Evolutionary conservation across 2,888 invertebrate genomes (phyloP), one percentile per base, ranked within the genome.

Genomic region (Lamproptera curius): DNA sequence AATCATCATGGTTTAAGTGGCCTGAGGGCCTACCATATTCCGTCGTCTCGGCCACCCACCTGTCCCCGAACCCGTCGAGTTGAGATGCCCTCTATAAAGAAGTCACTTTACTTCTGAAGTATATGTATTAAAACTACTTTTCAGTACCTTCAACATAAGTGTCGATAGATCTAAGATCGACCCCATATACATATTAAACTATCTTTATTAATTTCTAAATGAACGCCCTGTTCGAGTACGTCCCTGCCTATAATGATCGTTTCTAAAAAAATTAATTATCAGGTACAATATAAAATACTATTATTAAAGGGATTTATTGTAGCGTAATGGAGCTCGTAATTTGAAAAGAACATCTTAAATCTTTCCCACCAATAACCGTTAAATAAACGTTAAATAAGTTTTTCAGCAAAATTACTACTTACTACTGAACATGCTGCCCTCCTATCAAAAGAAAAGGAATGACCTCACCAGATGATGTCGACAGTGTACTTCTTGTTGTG

Each of bases 361-460:
- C 49, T 34, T 59, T 52, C 31, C 51, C 48, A 0, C 55, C 56
- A 16, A 59, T 54, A 16, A 59, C 61, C 9, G 26, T 43, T n/a
- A 61, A 53, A 43, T 50, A 56, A n/a, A 62, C 54, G 5, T 52
- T 16, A 48, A 14, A 8, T 10, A 16, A 54, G 17, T 31, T 53
- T 52, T 16, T 16, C 11, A 42, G 1, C 5, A 33, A 54, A 48
- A 34, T 31, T 46, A 17, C 42, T 13, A 35, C 35, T 46, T 2
- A 47, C 4, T 10, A 54, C 17, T 0, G n/a, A 46, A 51, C 54
- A 51, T 10, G 42, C n/a, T 1, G 45, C 51, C 8, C 51, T 47
- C 10, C 56, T 56, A 35, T 54, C 54, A 56, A 58, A 26, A 53
- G 28, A 51, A 58, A 56, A 2, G 50, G 16, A 13, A 54, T 38